A percentile compares a stretch with the other conserved stretches of the same genome.
These are phyloP conservation scores for Syrista parreyssii DNA, from an alignment of 2,888 invertebrate genomes.

Conservation along the genomic window DNA sequence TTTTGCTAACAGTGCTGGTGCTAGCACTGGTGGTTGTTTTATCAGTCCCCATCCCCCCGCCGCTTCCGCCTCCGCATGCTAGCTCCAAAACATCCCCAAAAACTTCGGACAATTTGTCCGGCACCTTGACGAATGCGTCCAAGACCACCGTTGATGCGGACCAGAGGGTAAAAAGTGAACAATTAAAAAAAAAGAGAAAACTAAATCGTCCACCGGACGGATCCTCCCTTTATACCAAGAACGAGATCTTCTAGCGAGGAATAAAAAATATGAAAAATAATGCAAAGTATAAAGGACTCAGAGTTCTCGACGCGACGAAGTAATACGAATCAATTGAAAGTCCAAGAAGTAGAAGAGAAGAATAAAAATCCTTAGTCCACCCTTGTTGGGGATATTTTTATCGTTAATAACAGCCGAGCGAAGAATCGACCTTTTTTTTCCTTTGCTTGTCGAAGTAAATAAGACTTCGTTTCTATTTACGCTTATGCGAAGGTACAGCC, in stretches of 20 bases:
- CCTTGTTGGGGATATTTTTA: not conserved
- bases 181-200: not conserved
- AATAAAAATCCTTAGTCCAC: not conserved
- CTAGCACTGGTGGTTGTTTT: slow-evolving; percentile 18
- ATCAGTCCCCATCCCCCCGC: slow-evolving; percentile 35
- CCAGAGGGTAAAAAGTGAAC: not conserved
- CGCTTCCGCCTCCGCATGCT: slow-evolving; percentile 53
- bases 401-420: not conserved
- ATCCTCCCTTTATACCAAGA: not conserved
- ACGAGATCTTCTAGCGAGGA: not conserved
- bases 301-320: not conserved
- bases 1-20: slow-evolving; percentile 44
- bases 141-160: slow-evolving; percentile 46
- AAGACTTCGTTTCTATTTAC: not conserved
- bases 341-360: not conserved
- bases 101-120: slow-evolving; percentile 62
- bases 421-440: not conserved
- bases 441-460: no score
- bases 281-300: not conserved
- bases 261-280: not conserved
- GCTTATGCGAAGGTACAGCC: not conserved
- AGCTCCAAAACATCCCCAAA: slow-evolving; percentile 62
- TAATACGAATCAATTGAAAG: no score
- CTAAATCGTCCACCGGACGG: slow-evolving; percentile 1
- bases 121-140: slow-evolving; percentile 61